Percentiles rank a stretch among this genome's conserved stretches.
Conservation (phyloP, 2,888 invertebrate species). For the Cinara cedri region DNA sequence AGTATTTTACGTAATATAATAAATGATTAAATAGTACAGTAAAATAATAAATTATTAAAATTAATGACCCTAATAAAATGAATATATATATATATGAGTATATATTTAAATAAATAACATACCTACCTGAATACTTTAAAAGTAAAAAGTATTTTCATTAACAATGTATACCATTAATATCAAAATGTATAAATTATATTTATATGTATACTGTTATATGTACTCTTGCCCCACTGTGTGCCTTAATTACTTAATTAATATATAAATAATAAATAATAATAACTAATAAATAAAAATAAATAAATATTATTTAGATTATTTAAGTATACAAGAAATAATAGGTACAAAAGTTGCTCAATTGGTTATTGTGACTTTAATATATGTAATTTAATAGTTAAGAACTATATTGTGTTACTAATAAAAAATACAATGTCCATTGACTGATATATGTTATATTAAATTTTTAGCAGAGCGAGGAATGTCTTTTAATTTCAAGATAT, state of each 20-base stretch:
- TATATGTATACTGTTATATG: too few relatives aligned
- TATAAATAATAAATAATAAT: too few relatives aligned
- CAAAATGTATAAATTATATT: neutral
- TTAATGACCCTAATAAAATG: neutral
- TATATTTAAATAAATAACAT: neutral
- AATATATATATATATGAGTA: neutral
- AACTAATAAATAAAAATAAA: too few relatives aligned
- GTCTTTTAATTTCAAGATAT: too few relatives aligned
- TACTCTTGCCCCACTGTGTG: too few relatives aligned
- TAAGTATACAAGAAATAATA: neutral
- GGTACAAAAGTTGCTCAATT: neutral
- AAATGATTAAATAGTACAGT: neutral
- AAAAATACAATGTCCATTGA: too few relatives aligned
- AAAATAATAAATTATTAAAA: neutral
- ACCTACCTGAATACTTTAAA: neutral
- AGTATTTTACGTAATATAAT: neutral
- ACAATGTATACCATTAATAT: neutral
- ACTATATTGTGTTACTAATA: neutral
- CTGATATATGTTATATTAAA: too few relatives aligned
- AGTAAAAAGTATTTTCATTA: neutral
- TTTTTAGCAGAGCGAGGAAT: too few relatives aligned
- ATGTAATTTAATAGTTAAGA: conserved; percentile 12
- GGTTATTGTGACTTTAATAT: conserved; percentile 2
- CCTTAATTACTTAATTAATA: too few relatives aligned
- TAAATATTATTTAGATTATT: too few relatives aligned